phyloP scores from a whole-genome alignment of 2,888 invertebrate species.

The Drepana falcataria region DNA sequence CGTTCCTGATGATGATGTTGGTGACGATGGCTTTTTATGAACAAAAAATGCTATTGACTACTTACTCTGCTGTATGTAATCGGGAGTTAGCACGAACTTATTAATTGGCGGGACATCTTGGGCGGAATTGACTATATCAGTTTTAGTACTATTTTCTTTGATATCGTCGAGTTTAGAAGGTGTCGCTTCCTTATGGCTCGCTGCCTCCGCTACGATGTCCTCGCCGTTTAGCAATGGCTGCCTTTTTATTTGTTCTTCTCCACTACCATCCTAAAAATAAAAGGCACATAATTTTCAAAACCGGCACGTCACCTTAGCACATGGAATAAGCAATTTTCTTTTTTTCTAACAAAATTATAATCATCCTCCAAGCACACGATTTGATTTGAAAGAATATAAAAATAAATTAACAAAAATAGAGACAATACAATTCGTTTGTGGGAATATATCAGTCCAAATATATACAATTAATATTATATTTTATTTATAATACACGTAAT shows the following conservation, averaged over 20 bases:
- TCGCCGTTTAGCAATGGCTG: constrained; percentile 64
- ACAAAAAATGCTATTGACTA: constrained; percentile 19
- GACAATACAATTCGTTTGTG: constrained; percentile 55
- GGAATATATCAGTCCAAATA: constrained; percentile 68
- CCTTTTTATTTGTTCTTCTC: constrained; percentile 54
- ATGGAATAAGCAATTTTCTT: too few species aligned
- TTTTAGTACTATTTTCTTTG: constrained; percentile 60
- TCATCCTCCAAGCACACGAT: constrained; percentile 11
- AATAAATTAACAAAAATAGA: constrained; percentile 34
- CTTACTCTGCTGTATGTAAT: constrained; percentile 96
- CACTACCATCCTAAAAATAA: constrained; percentile 61
- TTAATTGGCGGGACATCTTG: constrained; percentile 49
- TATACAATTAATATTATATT: constrained; percentile 10
- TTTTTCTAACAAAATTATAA: not conserved
- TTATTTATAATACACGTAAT: not conserved
- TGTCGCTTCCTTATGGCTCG: constrained; percentile 55
- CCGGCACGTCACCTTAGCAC: too few species aligned
- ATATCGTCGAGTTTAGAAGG: constrained; percentile 62
- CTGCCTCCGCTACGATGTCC: constrained; percentile 64
- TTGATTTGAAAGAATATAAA: constrained; percentile 24
- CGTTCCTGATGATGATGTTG: too few species aligned
- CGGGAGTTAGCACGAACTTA: constrained; percentile 92
- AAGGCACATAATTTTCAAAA: constrained; percentile 26
- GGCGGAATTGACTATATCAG: constrained; percentile 55
- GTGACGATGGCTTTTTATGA: too few species aligned